A percentile compares a stretch with the other conserved stretches of the same genome.
Conservation (phyloP, 2,888 invertebrate genomes). For the Athalia cordata region DNA sequence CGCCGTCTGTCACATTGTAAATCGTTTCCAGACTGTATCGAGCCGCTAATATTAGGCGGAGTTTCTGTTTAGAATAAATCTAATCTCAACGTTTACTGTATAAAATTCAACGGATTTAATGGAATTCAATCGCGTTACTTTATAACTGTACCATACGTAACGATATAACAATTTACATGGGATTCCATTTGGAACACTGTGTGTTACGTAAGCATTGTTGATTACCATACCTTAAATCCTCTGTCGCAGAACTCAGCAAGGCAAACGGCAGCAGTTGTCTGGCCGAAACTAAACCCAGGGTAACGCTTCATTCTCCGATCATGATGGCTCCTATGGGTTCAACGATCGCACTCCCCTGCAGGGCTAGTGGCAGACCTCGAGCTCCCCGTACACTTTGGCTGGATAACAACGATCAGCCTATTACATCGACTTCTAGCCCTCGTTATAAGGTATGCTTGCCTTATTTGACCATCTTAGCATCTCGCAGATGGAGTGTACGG, state of each 20-base stretch:
- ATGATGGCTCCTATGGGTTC: constrained; percentile 76
- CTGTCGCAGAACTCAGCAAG: constrained; percentile 30
- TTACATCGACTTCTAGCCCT: constrained; percentile 51
- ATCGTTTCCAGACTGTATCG: neutral
- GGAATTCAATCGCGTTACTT: neutral
- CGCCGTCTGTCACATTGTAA: constrained; percentile 55
- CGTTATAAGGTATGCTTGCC: constrained; percentile 58
- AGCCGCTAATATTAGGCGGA: neutral
- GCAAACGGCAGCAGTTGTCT: constrained; percentile 41
- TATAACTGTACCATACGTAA: neutral
- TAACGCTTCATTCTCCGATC: constrained; percentile 67
- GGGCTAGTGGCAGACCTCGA: constrained; percentile 78
- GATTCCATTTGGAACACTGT: too few species aligned
- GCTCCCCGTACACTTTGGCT: constrained; percentile 81
- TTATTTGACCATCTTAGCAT: too few species aligned
- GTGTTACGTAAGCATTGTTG: too few species aligned
- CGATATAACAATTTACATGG: too few species aligned
- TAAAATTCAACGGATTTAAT: neutral
- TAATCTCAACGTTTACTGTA: neutral
- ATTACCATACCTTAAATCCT: neutral
- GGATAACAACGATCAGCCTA: constrained; percentile 76
- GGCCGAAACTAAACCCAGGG: constrained; percentile 56
- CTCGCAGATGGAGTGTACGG: too few species aligned
- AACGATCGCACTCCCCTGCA: constrained; percentile 82
- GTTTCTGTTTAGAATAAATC: neutral